Evolutionary conservation across 2,113 vertebrate genomes (phyloP), one percentile per base, ranked within the genome.

Genomic region (Nycticryphes semicollaris): DNA sequence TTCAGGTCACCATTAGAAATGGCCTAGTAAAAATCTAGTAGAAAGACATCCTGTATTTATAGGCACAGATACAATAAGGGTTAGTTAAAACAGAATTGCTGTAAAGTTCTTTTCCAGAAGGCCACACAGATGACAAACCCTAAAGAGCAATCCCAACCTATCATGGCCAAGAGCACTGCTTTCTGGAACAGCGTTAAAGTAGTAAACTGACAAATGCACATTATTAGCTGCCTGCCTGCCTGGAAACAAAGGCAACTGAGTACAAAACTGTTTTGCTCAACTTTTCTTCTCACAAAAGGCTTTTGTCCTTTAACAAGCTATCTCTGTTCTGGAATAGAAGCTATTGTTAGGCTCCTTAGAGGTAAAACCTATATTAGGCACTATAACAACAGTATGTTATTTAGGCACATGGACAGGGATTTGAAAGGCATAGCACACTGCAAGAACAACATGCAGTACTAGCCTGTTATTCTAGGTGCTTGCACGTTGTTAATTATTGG

Each of bases 31-130:
- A 87, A 57, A 35, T 20, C 54, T 47, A 75, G 64, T 37, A 89
- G 96, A 84, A 96, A 72, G 48, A 67, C 43, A 54, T 53, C 72
- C 92, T 10, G 4, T 97, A 98, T 98, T 98, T 98, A 98, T 98
- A 98, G 97, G 54, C 53, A 43, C 12, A 87, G 63, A 27, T 81
- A 92, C 87, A 98, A 97, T 85, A 95, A 94, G 95, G 64, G 80
- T 80, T 35, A 80, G 56, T 68, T 95, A 88, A 96, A 93, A 89
- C 31, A 91, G 92, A 94, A 93, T 92, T 97, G 93, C 96, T 95
- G 87, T 59, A 31, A 94, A 90, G 68, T 67, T 96, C 94, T 98
- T 97, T 98, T 96, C 82, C 96, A 97, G 96, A 95, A 94, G 41
- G 79, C 88, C 75, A 89, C 1, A 1, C 60, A 94, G 90, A 84